Conservation (phyloP, 2,797 vertebrate species). For the Dallia pectoralis region DNA sequence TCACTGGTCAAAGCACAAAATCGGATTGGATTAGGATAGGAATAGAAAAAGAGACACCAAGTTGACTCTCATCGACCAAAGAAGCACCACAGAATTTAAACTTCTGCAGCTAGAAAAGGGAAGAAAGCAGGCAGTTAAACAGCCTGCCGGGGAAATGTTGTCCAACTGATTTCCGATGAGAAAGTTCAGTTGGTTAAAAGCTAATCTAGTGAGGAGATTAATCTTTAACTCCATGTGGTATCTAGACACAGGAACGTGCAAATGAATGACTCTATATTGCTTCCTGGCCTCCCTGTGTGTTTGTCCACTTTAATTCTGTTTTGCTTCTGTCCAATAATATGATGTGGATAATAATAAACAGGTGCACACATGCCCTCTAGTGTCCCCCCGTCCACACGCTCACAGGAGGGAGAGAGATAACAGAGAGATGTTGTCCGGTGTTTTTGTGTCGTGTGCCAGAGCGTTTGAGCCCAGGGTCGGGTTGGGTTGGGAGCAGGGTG, state of each 20-base stretch:
- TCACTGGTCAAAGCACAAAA: too few relatives aligned
- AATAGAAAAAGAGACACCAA: too few relatives aligned
- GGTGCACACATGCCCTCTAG: constrained; percentile 55
- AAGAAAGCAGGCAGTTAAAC: background rate
- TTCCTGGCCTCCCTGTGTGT: constrained; percentile 5
- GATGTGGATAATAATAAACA: constrained; percentile 62
- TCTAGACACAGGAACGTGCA: constrained; percentile 6
- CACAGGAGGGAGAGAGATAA: constrained; percentile 4
- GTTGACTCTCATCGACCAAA: constrained; percentile 43
- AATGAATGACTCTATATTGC: constrained; percentile 13
- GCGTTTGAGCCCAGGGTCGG: constrained; percentile 46
- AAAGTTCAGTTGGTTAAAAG: constrained; percentile 16
- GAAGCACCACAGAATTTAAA: constrained; percentile 32
- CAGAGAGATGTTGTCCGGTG: constrained; percentile 35
- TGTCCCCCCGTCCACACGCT: constrained; percentile 21
- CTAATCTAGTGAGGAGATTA: constrained; percentile 19
- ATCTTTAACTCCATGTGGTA: constrained; percentile 23
- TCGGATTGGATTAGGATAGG: too few relatives aligned
- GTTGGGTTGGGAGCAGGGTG: constrained; percentile 56
- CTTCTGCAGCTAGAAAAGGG: background rate
- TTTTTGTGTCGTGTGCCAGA: constrained; percentile 66
- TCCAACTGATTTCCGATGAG: background rate
- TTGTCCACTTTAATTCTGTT: constrained; percentile 25
- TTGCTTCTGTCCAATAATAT: constrained; percentile 44
- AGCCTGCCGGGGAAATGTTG: background rate